Percentiles rank a stretch among this genome's conserved stretches.
phyloP scores from a whole-genome alignment of 2,888 invertebrate species.

The Muscina levida region DNA sequence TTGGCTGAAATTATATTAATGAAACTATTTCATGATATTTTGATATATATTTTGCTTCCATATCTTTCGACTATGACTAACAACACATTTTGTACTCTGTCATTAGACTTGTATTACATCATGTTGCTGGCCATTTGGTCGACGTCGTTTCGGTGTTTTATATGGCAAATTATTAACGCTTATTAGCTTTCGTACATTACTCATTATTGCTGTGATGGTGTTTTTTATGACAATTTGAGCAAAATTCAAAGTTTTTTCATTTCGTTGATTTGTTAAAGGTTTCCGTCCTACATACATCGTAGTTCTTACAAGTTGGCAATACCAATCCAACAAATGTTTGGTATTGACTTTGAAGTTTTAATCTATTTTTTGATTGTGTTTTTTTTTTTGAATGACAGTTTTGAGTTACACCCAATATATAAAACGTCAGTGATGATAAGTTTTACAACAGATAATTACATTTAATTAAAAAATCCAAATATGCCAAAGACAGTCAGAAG shows the following conservation, averaged over 20 bases:
- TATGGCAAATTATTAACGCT: too few species aligned
- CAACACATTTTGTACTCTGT: neutral
- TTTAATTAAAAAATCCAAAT: slow-evolving; percentile 23
- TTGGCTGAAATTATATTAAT: too few species aligned
- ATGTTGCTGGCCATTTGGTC: neutral
- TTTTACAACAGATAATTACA: neutral
- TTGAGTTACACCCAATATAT: slow-evolving; percentile 27
- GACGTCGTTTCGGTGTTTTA: neutral
- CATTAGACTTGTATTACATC: neutral
- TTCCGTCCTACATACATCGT: slow-evolving; percentile 20
- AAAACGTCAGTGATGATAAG: neutral
- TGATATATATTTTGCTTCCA: too few species aligned
- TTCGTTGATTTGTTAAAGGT: neutral
- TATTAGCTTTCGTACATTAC: neutral
- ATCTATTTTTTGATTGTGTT: neutral
- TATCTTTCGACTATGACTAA: too few species aligned
- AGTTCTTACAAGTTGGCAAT: neutral
- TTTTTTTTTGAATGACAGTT: slow-evolving; percentile 23
- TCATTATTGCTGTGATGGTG: neutral
- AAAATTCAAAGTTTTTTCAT: neutral
- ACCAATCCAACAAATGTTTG: slow-evolving; percentile 15
- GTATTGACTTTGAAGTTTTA: slow-evolving; percentile 38
- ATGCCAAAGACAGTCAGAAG: neutral
- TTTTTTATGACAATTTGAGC: neutral
- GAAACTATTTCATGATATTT: too few species aligned